phyloP scores from a whole-genome alignment of 2,888 invertebrate species.

The Agrochola lota region DNA sequence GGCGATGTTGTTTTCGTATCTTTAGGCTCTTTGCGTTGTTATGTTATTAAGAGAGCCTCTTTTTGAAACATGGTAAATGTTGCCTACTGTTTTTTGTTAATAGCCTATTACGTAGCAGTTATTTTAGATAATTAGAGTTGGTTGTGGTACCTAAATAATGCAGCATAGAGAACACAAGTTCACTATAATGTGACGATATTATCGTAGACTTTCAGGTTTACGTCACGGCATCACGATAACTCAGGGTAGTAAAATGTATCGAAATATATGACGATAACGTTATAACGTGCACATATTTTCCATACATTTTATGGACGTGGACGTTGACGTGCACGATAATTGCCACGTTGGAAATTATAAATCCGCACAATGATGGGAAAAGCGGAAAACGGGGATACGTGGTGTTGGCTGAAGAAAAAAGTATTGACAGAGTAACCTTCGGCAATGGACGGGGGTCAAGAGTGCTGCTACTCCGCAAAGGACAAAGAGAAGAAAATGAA shows the following conservation, averaged over 20 bases:
- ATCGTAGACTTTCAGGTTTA: too few relatives aligned
- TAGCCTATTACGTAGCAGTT: neutral
- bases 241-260: too few relatives aligned
- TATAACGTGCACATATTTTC: too few relatives aligned
- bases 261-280: too few relatives aligned
- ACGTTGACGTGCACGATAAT: too few relatives aligned
- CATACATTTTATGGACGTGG: too few relatives aligned
- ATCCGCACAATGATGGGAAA: neutral
- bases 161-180: neutral
- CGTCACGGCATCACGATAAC: too few relatives aligned
- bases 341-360: too few relatives aligned
- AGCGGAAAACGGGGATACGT: neutral
- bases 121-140: neutral
- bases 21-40: constrained; percentile 6
- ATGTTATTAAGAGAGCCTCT: neutral
- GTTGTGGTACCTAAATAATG: neutral
- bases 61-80: neutral
- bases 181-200: neutral
- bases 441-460: too few relatives aligned
- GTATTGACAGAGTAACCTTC: too few relatives aligned
- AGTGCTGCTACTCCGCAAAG: too few relatives aligned
- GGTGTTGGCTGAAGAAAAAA: neutral
- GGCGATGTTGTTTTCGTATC: constrained; percentile 8
- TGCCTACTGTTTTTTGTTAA: neutral
- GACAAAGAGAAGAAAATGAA: neutral